Evolutionary conservation across 2,113 vertebrate species (phyloP).

Genomic region (Patagioenas fasciata): DNA sequence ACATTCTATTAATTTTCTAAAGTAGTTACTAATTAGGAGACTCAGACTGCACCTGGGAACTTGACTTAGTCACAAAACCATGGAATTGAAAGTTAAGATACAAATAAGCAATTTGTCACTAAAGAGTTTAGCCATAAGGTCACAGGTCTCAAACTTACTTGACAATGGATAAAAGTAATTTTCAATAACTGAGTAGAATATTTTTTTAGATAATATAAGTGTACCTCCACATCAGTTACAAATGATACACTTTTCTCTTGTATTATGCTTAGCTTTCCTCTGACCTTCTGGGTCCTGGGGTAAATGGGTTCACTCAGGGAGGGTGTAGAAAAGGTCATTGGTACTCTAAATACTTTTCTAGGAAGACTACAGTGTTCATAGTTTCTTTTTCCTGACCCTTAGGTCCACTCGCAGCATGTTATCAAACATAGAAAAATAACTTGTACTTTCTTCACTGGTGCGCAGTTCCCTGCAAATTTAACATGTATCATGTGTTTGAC

Average conservation of each 20-base stretch:
- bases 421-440: neutral
- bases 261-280: neutral
- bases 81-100: neutral
- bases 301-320: neutral
- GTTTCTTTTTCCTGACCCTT: neutral
- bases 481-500: neutral
- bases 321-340: neutral
- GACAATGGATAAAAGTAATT: neutral
- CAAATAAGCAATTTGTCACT: neutral
- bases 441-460: neutral
- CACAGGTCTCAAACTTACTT: neutral
- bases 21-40: neutral
- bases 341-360: neutral
- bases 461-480: neutral
- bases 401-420: neutral
- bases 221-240: neutral
- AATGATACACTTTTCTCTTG: accelerated
- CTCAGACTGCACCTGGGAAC: neutral
- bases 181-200: neutral
- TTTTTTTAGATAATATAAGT: neutral
- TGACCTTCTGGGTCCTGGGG: neutral
- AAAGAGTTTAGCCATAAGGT: neutral
- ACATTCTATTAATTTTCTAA: neutral
- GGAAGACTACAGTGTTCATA: neutral
- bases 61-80: neutral